Evolutionary conservation across 2,113 vertebrate genomes (phyloP).

Genomic region (Anarrhichthys ocellatus): DNA sequence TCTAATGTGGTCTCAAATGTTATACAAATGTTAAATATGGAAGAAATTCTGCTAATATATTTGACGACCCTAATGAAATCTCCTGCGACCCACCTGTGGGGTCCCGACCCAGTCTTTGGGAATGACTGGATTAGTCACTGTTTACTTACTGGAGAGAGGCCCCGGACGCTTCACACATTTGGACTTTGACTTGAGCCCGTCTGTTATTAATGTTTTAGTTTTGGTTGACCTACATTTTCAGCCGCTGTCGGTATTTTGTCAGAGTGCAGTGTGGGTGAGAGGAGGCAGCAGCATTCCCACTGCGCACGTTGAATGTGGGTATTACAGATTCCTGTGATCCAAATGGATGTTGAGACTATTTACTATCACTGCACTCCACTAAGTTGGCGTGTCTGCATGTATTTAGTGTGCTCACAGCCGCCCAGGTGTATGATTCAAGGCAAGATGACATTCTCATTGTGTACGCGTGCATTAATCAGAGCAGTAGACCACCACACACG

Average conservation of each 20-base stretch:
- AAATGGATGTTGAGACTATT: constrained; percentile 34
- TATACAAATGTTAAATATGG: background rate
- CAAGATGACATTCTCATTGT: background rate
- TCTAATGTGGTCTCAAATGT: background rate
- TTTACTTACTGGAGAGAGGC: constrained; percentile 56
- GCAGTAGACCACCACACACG: background rate
- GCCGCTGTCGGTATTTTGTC: constrained; percentile 53
- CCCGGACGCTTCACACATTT: constrained; percentile 60
- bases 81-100: background rate
- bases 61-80: background rate
- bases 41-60: background rate
- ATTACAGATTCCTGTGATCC: constrained; percentile 16
- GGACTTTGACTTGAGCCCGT: constrained; percentile 77
- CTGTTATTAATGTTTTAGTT: constrained; percentile 81
- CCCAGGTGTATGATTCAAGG: background rate
- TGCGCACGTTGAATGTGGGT: constrained; percentile 14
- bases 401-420: background rate
- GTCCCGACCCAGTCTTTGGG: background rate
- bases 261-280: constrained; percentile 66
- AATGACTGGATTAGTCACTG: constrained; percentile 49
- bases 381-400: background rate
- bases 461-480: constrained; percentile 1
- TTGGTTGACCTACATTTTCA: constrained; percentile 81
- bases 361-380: constrained; percentile 11
- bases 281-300: constrained; percentile 51